These are phyloP conservation scores for Paraplagusia blochii DNA, from an alignment of 2,113 vertebrate species.

Conservation along the genomic window DNA sequence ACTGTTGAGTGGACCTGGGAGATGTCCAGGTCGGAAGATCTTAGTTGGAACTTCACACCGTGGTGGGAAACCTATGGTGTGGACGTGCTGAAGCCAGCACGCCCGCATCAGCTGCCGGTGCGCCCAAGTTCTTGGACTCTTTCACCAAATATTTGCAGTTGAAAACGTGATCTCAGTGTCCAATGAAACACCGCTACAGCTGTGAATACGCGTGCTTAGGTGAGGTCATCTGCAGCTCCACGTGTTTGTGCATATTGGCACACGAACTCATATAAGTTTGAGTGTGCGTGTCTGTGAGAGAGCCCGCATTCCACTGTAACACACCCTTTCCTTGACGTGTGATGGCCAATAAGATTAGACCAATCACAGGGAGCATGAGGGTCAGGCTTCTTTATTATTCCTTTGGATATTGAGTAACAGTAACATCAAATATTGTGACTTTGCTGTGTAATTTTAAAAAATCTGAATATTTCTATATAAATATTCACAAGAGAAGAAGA, in stretches of 20 bases:
- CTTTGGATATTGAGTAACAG: conserved; percentile 10
- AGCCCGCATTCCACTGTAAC: conserved; percentile 42
- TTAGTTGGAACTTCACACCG: conserved; percentile 32
- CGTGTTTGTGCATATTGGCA: conserved; percentile 17
- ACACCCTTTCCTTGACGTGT: conserved; percentile 48
- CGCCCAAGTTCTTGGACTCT: conserved; percentile 22
- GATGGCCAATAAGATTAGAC: conserved; percentile 49
- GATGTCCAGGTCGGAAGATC: conserved; percentile 37
- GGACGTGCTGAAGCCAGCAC: conserved; percentile 1
- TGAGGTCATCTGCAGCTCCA: conserved; percentile 33
- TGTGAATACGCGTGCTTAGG: conserved; percentile 32
- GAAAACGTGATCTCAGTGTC: conserved; percentile 43
- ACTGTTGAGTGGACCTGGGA: conserved; percentile 17
- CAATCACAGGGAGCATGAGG: conserved; percentile 13
- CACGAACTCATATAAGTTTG: conserved; percentile 19
- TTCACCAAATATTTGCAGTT: conserved; percentile 57
- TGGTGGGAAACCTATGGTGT: conserved; percentile 27
- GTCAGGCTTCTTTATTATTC: background rate
- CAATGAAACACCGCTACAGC: conserved; percentile 23
- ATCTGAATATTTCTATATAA: background rate
- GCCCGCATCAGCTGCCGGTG: conserved; percentile 18
- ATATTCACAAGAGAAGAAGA: conserved; percentile 23
- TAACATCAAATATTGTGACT: conserved; percentile 15
- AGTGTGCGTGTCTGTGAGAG: conserved; percentile 17
- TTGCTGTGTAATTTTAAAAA: conserved; percentile 12